These are phyloP conservation scores for Pentamera pediparva DNA, from an alignment of 53 echinoderm and acorn worm species.

Conservation along the genomic window DNA sequence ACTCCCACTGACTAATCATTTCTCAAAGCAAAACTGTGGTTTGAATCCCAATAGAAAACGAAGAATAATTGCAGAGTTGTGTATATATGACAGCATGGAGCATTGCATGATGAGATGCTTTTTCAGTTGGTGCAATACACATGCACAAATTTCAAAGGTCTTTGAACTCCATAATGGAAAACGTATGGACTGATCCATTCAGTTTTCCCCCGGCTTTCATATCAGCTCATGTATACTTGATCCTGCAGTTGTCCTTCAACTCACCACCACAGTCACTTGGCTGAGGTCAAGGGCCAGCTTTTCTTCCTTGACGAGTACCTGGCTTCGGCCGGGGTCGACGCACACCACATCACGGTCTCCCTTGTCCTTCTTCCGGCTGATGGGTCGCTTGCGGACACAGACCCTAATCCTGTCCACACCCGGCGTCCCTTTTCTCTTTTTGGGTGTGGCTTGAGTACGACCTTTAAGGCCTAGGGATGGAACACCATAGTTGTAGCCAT, in stretches of 20 bases:
- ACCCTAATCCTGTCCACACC: slow-evolving; percentile 57
- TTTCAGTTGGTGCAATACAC: too few relatives aligned
- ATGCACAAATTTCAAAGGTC: too few relatives aligned
- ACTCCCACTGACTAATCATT: too few relatives aligned
- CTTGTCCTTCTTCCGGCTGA: slow-evolving; percentile 68
- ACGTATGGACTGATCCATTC: too few relatives aligned
- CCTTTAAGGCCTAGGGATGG: slow-evolving; percentile 31
- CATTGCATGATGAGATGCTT: too few relatives aligned
- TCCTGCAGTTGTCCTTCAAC: not conserved
- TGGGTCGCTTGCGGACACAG: slow-evolving; percentile 80
- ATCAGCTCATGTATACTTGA: too few relatives aligned
- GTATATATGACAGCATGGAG: too few relatives aligned
- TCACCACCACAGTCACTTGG: slow-evolving; percentile 79
- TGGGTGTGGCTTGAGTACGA: slow-evolving; percentile 1
- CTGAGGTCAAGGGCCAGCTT: slow-evolving; percentile 81
- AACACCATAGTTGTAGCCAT: slow-evolving; percentile 79
- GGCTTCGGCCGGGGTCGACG: slow-evolving; percentile 30
- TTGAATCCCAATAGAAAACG: too few relatives aligned
- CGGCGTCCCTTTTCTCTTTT: not conserved
- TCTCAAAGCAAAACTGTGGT: too few relatives aligned
- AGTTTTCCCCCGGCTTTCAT: too few relatives aligned
- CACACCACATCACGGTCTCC: slow-evolving; percentile 66
- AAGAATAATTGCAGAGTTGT: too few relatives aligned
- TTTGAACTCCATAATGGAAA: too few relatives aligned
- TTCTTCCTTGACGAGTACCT: slow-evolving; percentile 62